phyloP scores from a whole-genome alignment of 2,797 vertebrate species.

The Mormyrus hasselquistii region DNA sequence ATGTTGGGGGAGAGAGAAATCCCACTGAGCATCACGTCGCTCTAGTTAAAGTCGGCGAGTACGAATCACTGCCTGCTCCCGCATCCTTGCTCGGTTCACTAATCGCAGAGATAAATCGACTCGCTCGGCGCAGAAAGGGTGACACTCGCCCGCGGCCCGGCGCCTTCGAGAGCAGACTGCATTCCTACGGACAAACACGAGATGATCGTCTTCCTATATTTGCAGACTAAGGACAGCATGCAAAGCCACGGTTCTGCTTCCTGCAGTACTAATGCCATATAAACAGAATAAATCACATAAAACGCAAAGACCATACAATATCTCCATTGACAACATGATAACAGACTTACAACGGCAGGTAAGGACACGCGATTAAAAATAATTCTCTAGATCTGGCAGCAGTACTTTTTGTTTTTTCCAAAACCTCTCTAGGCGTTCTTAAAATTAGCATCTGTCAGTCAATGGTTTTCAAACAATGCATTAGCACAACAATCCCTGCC shows the following conservation, averaged over 20 bases:
- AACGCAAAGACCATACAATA: not conserved
- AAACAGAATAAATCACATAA: not conserved
- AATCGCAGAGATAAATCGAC: slow-evolving; percentile 59
- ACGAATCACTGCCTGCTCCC: slow-evolving; percentile 54
- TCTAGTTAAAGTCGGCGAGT: not conserved
- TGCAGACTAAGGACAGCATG: not conserved
- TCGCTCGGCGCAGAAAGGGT: slow-evolving; percentile 63
- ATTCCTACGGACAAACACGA: slow-evolving; percentile 50
- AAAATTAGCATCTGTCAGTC: not conserved
- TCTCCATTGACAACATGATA: not conserved
- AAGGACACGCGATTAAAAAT: slow-evolving; percentile 2
- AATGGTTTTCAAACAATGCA: not conserved
- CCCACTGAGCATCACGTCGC: not conserved
- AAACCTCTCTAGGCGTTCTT: slow-evolving; percentile 1
- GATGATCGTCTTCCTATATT: slow-evolving; percentile 49
- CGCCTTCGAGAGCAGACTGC: slow-evolving; percentile 55
- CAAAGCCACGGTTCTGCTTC: slow-evolving; percentile 19
- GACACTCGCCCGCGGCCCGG: slow-evolving; percentile 39
- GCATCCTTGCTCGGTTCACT: slow-evolving; percentile 37
- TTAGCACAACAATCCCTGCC: not conserved
- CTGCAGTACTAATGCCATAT: not conserved
- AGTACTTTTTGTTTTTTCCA: not conserved
- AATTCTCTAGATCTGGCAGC: not conserved
- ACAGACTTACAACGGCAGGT: not conserved
- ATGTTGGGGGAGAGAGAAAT: not conserved